These are phyloP conservation scores for Caenorhabditis auriculariae DNA, from an alignment of 2,888 invertebrate genomes.

Conservation along the genomic window DNA sequence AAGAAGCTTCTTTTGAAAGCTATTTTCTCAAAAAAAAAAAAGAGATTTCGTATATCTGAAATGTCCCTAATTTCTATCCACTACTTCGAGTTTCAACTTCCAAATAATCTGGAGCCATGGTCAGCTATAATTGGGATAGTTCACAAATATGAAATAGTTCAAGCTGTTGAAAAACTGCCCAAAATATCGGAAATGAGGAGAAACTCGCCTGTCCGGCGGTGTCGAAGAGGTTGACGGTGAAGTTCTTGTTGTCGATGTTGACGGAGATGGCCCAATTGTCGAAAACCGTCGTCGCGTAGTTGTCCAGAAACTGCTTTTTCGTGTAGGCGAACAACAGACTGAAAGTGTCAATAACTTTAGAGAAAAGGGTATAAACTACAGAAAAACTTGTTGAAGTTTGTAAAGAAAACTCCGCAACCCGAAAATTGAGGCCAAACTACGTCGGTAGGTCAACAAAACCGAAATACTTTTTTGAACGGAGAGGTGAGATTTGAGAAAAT, in stretches of 20 bases:
- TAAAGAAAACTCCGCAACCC: no score
- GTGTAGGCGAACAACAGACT: slow-evolving; percentile 56
- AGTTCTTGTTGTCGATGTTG: slow-evolving; percentile 43
- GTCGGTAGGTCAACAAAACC: no score
- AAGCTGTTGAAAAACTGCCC: neutral
- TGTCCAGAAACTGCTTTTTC: slow-evolving; percentile 45
- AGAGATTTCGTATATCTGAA: no score
- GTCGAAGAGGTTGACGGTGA: slow-evolving; percentile 53
- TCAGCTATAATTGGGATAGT: neutral
- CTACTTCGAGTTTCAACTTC: no score
- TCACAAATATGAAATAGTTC: neutral
- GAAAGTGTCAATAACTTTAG: no score
- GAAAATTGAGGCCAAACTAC: no score
- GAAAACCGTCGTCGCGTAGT: slow-evolving; percentile 54
- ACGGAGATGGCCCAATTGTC: slow-evolving; percentile 55
- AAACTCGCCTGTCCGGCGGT: slow-evolving; percentile 53
- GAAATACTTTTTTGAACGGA: no score
- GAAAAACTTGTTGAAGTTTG: no score
- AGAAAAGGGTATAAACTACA: no score
- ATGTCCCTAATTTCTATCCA: no score
- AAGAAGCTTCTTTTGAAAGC: no score
- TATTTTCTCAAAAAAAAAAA: neutral
- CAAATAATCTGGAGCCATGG: neutral
- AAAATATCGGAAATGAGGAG: neutral
- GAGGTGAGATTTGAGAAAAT: no score